Conservation (phyloP, 2,797 vertebrate genomes). For the Amphiprion clarkii region DNA sequence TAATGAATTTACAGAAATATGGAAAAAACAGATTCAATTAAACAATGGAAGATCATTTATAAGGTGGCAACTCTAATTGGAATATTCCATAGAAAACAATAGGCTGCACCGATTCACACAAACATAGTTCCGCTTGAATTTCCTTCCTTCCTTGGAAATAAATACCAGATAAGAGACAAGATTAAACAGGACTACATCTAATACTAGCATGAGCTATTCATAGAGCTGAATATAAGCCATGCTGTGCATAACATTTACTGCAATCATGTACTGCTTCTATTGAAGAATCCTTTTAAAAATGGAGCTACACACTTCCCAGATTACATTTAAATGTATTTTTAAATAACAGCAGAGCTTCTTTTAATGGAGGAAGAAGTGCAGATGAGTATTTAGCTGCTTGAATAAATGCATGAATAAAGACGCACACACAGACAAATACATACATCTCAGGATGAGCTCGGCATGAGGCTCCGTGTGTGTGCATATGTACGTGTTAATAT, state of each 20-base stretch:
- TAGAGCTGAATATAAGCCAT: conserved; percentile 6
- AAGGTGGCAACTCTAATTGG: background rate
- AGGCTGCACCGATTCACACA: background rate
- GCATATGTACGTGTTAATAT: conserved; percentile 44
- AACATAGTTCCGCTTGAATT: conserved; percentile 8
- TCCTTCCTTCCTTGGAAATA: conserved; percentile 9
- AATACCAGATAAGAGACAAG: conserved; percentile 20
- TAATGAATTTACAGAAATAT: background rate
- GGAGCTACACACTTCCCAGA: conserved; percentile 47
- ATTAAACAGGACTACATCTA: conserved; percentile 34
- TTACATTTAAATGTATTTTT: conserved; percentile 53
- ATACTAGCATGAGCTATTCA: background rate
- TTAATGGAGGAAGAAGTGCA: conserved; percentile 49
- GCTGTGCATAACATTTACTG: conserved; percentile 24
- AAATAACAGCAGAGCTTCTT: conserved; percentile 48
- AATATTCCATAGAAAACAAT: too few relatives aligned
- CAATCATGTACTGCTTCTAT: background rate
- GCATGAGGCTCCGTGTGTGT: conserved; percentile 16
- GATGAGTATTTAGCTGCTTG: conserved; percentile 61
- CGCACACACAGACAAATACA: conserved; percentile 61
- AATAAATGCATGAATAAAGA: conserved; percentile 77
- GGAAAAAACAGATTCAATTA: background rate
- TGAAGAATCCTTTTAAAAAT: conserved; percentile 31
- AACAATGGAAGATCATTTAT: background rate
- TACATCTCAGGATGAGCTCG: conserved; percentile 34